Evolutionary conservation across 2,888 invertebrate genomes (phyloP).

Genomic region (Liposcelis brunnea): DNA sequence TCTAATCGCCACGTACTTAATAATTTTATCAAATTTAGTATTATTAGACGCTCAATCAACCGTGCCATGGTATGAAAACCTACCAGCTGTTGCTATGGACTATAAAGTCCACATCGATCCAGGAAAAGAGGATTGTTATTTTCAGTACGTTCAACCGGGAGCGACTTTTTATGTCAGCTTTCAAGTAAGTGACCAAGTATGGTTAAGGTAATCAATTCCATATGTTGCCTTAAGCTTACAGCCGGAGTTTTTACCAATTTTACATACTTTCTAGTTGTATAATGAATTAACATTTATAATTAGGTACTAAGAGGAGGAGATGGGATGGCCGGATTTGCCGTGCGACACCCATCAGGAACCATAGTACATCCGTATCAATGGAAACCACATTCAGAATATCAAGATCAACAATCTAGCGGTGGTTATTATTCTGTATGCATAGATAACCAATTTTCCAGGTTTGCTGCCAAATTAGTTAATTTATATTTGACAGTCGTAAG

Average conservation of each 20-base stretch:
- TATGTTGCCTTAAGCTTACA: no score
- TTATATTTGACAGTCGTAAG: slow-evolving; percentile 76
- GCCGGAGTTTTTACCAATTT: neutral
- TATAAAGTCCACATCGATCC: slow-evolving; percentile 90
- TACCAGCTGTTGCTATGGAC: slow-evolving; percentile 88
- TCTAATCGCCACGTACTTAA: slow-evolving; percentile 3
- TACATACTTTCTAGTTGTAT: neutral
- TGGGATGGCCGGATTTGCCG: slow-evolving; percentile 84
- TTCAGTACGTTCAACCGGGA: slow-evolving; percentile 79
- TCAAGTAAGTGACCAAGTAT: slow-evolving; percentile 42
- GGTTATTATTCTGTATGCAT: slow-evolving; percentile 84
- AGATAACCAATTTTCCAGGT: slow-evolving; percentile 83
- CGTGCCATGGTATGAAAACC: slow-evolving; percentile 66
- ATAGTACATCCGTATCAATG: slow-evolving; percentile 82
- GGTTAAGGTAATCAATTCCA: neutral
- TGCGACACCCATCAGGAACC: slow-evolving; percentile 66
- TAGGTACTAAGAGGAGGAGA: slow-evolving; percentile 85
- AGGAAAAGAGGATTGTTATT: slow-evolving; percentile 91
- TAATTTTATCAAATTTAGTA: neutral
- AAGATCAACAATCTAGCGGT: slow-evolving; percentile 60
- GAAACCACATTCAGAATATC: slow-evolving; percentile 77
- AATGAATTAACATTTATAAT: slow-evolving; percentile 12
- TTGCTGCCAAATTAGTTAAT: slow-evolving; percentile 77
- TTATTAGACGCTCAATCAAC: slow-evolving; percentile 17
- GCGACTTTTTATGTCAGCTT: slow-evolving; percentile 88